Evolutionary conservation across 2,113 vertebrate genomes (phyloP).

Genomic region (Nothobranchius kuhntae): DNA sequence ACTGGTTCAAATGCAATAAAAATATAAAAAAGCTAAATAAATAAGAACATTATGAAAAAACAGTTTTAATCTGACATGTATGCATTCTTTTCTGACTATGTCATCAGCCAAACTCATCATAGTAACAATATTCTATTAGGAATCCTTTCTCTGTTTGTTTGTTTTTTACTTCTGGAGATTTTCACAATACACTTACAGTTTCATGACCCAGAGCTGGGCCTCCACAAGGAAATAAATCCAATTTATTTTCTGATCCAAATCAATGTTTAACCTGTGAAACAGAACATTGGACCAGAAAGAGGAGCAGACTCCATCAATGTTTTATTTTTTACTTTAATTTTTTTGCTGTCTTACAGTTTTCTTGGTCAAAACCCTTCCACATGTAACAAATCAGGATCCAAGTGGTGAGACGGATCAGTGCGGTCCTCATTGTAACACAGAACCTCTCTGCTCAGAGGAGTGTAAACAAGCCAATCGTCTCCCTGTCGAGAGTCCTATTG

Average conservation of each 20-base stretch:
- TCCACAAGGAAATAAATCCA: not conserved
- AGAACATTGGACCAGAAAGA: not conserved
- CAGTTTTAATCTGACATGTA: no score
- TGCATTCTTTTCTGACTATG: no score
- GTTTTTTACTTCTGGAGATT: no score
- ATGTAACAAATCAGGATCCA: not conserved
- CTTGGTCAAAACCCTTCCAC: not conserved
- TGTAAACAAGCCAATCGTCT: conserved; percentile 52
- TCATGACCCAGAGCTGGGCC: no score
- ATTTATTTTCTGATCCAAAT: not conserved
- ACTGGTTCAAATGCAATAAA: no score
- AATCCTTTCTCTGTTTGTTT: no score
- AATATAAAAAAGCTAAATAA: no score
- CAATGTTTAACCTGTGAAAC: not conserved
- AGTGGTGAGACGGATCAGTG: not conserved
- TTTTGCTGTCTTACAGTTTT: not conserved
- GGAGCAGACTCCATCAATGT: not conserved
- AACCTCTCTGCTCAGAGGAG: conserved; percentile 34
- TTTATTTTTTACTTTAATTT: not conserved
- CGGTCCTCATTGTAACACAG: conserved; percentile 20
- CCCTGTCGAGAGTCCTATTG: conserved; percentile 22
- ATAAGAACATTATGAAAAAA: no score
- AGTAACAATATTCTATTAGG: no score
- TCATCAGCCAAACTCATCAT: no score
- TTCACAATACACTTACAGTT: no score